Base-by-base conservation (phyloP, 2,797 vertebrate species). In the Myiotriccus ornatus region DNA sequence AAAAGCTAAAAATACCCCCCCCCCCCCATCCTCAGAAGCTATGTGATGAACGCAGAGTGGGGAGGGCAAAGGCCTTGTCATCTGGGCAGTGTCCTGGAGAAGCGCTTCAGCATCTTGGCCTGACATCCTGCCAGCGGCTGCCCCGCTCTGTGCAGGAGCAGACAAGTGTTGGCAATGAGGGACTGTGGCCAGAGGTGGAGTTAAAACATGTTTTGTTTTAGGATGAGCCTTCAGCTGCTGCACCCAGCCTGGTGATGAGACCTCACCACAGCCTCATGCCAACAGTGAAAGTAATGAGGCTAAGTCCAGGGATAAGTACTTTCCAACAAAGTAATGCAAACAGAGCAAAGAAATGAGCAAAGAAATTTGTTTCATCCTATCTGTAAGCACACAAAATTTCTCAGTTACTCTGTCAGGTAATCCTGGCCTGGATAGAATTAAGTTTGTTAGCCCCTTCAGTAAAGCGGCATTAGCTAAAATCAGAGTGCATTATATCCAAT, bases 401-500 rank as follows among this genome's bases (percentile, higher is more conserved):
- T 93, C 82, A 55, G 44, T 81, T 71, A 85, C 16, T 84, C 32
- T 49, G 44, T 37, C 67, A 87, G 86, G 68, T 93, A 95, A 95
- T 94, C 87, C 93, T 91, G 50, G 20, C 50, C 84, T 71, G 68
- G 53, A 53, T 47, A 84, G 84, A 93, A 95, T 92, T 94, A 93
- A 83, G 25, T 87, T 96, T 94, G 76, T 92, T 95, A 92, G 78
- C 28, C 57, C 59, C n/a, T 92, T 71, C 67, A 55, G 57, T 77
- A 89, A 95, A 83, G 89, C 62, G 87, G 78, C 68, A 81, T 93
- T 90, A 93, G 73, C 73, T 80, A 85, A 90, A 94, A 83, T 47
- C 60, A 87, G 87, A 93, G 60, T 2, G 1, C 30, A 85, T 92
- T 91, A 84, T 91, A 80, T 91, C 73, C 46, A 44, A 35, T 67